phyloP scores from a whole-genome alignment of 2,797 vertebrate species.

The Chaunax sp. region DNA sequence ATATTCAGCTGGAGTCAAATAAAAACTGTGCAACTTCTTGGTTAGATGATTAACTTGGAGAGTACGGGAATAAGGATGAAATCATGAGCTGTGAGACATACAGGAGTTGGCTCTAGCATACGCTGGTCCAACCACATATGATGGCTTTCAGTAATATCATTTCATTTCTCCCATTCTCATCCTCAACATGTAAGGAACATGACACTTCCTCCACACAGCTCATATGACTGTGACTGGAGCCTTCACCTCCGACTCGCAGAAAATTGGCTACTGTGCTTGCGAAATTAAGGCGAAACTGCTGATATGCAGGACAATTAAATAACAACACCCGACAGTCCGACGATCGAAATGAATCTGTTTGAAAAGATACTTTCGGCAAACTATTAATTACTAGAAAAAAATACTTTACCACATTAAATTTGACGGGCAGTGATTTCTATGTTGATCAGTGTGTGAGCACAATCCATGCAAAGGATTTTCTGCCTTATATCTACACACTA shows the following conservation, averaged over 20 bases:
- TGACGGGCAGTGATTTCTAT: background rate
- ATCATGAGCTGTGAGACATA: constrained; percentile 36
- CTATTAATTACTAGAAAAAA: too few species aligned
- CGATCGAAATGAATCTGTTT: too few species aligned
- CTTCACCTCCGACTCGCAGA: constrained; percentile 32
- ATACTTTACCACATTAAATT: background rate
- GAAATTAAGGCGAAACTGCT: constrained; percentile 18
- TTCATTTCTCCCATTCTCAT: too few species aligned
- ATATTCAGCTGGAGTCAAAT: constrained; percentile 30
- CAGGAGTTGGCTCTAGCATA: constrained; percentile 1
- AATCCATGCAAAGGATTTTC: background rate
- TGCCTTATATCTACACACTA: background rate
- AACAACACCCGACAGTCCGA: background rate
- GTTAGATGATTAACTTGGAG: constrained; percentile 71
- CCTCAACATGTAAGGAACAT: constrained; percentile 30
- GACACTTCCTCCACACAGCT: constrained; percentile 43
- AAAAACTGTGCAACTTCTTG: constrained; percentile 34
- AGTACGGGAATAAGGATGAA: constrained; percentile 41
- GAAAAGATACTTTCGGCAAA: too few species aligned
- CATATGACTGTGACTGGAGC: constrained; percentile 40
- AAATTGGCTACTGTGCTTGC: constrained; percentile 32
- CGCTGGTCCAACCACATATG: too few species aligned
- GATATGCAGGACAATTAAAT: background rate
- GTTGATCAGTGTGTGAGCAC: too few species aligned
- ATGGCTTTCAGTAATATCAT: too few species aligned